phyloP scores from a whole-genome alignment of 1,140 invertebrate genomes.

The Leptonema lineaticorne region DNA sequence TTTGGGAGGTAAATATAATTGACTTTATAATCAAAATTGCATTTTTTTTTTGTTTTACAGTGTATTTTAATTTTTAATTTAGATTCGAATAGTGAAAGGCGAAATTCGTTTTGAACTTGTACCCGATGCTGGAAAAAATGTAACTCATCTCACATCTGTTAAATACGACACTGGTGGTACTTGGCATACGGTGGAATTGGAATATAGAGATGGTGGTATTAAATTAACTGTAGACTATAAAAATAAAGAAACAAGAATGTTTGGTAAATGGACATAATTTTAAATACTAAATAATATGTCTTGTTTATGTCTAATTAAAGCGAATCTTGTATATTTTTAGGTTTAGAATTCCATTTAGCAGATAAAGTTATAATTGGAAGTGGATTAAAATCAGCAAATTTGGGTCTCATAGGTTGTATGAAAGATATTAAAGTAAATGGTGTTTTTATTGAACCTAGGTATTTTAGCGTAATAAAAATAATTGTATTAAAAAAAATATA shows the following conservation, averaged over 20 bases:
- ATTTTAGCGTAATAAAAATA: background rate
- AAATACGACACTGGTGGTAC: constrained; percentile 74
- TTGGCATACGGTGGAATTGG: constrained; percentile 76
- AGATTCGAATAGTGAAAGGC: constrained; percentile 76
- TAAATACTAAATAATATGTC: background rate
- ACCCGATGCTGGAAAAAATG: constrained; percentile 68
- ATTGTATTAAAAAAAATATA: background rate
- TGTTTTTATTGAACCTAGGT: constrained; percentile 65
- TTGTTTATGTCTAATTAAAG: background rate
- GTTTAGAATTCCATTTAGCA: constrained; percentile 59
- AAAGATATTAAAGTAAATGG: constrained; percentile 83
- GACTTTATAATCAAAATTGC: background rate
- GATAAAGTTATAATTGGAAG: constrained; percentile 73
- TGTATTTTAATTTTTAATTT: constrained; percentile 16
- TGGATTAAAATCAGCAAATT: constrained; percentile 64
- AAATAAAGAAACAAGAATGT: constrained; percentile 68
- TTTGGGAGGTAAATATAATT: constrained; percentile 74
- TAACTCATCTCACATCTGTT: constrained; percentile 73
- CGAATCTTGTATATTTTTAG: constrained; percentile 42
- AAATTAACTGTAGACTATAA: constrained; percentile 73
- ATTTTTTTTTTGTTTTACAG: background rate
- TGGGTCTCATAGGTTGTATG: constrained; percentile 88
- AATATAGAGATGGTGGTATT: constrained; percentile 73
- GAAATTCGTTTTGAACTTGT: constrained; percentile 80
- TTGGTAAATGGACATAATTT: constrained; percentile 49